phyloP scores from a whole-genome alignment of 2,888 invertebrate species.

The Orthosia gothica region DNA sequence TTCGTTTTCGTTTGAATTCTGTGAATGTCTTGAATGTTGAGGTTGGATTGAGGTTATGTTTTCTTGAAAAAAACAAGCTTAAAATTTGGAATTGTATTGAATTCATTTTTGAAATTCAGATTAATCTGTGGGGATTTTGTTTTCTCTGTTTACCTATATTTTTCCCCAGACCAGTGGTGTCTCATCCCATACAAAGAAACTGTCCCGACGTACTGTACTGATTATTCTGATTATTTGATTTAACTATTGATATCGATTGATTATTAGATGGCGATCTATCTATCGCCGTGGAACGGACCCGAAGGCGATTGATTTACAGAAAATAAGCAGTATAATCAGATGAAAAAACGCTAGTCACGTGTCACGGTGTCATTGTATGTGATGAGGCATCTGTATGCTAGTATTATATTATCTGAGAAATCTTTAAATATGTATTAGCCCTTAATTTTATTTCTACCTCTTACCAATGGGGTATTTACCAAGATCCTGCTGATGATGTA shows the following conservation, averaged over 20 bases:
- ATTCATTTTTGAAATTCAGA: not conserved
- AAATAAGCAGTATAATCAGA: too few species aligned
- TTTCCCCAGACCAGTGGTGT: not conserved
- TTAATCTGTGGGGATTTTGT: not conserved
- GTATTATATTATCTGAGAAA: too few species aligned
- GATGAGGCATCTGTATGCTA: too few species aligned
- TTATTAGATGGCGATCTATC: too few species aligned
- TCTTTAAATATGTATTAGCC: not conserved
- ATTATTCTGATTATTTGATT: too few species aligned
- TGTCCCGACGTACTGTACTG: too few species aligned
- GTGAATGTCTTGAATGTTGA: conserved; percentile 29
- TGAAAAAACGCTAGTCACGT: too few species aligned
- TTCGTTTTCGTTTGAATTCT: conserved; percentile 37
- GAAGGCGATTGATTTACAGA: too few species aligned
- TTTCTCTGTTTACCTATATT: not conserved
- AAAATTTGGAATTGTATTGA: not conserved
- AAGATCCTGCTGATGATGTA: not conserved
- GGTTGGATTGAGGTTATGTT: conserved; percentile 26
- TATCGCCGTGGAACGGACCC: too few species aligned
- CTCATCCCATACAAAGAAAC: too few species aligned
- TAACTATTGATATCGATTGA: too few species aligned
- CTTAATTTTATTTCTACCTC: not conserved
- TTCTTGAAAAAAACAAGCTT: conserved; percentile 1
- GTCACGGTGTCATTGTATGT: too few species aligned
- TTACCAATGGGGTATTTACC: not conserved